Evolutionary conservation across 2,888 invertebrate genomes (phyloP), one percentile per base, ranked within the genome.

Genomic region (Cenopis cana): DNA sequence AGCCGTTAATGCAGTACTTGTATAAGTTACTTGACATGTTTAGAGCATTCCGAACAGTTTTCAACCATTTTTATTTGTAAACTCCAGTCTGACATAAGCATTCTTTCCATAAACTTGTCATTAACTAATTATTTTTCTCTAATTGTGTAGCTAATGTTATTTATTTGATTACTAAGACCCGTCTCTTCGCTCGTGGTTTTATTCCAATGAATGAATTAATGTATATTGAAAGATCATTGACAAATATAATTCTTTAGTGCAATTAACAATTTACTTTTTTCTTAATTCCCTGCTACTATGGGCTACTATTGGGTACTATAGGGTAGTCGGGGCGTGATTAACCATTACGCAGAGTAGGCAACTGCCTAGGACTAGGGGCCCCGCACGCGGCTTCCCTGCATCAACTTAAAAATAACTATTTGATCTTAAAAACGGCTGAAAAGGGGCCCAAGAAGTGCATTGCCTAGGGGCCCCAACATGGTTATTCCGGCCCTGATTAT

Each of bases 161-260:
- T 50, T 62, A 72, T 73, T 67, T 61, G n/a, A 38, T 57, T 60
- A 38, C 20, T 17, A 54, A 73, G 59, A 74, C 73, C 74, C 59
- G 54, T 76, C 68, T 74, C 76, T 74, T 70, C 74, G 57, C 71
- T 77, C 59, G 67, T 46, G 75, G 77, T 77, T 82, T 85, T 79
- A 75, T 79, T 81, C 78, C 77, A 75, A 77, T 78, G 78, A 73
- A 74, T 76, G 75, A 76, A 74, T 76, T 76, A 80, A 79, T 83
- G 81, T 84, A 83, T 82, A 84, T 84, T 86, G 81, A 85, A 81
- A 84, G 81, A 87, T 89, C 86, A 88, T 85, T 86, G 85, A 86
- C 83, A 89, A 91, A 89, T 91, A 93, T 86, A 93, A 89, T 89
- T 91, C 87, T 91, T 91, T 93, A 93, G 91, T 90, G 90, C 91